Evolutionary conservation across 92 coral and sea anemone species (phyloP), one percentile per base, ranked within the genome.

Genomic region (Paramuricea clavata): DNA sequence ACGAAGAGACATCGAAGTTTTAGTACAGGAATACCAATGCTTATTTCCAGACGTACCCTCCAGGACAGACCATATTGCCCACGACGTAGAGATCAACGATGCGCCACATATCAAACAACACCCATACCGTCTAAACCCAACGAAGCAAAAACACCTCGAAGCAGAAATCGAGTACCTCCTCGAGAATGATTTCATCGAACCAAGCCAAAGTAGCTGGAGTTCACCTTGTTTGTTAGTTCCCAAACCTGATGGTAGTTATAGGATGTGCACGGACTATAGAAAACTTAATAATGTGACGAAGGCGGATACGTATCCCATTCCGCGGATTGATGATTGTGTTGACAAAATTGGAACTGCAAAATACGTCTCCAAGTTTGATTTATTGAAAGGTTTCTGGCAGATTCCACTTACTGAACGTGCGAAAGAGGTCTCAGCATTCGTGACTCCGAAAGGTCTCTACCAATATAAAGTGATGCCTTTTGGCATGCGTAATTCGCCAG

Each of bases 401-500:
- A n/a, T n/a, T n/a, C n/a, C n/a, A n/a, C n/a, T n/a, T n/a, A n/a
- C n/a, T n/a, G n/a, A n/a, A n/a, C n/a, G n/a, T n/a, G n/a, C n/a
- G n/a, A n/a, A n/a, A n/a, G n/a, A n/a, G n/a, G n/a, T n/a, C n/a
- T n/a, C n/a, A n/a, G n/a, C n/a, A n/a, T n/a, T n/a, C n/a, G n/a
- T n/a, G n/a, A n/a, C n/a, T n/a, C n/a, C n/a, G n/a, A n/a, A n/a
- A n/a, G n/a, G n/a, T n/a, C n/a, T n/a, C 23, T 85, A 22, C 60
- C 92, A 91, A 39, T 81, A 85, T 68, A 92, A 86, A 49, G 90
- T 85, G n/a, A 57, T 83, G 83, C 86, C 92, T 0, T 88, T 88
- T 75, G 92, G 91, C 3, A 50, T 92, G 88, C 76, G 85, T 13
- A 85, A 80, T 34, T 42, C 86, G 0, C 88, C 82, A 39, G 90